Conservation (phyloP, 2,797 vertebrate species). For the Hapalemur alaotrensis region DNA sequence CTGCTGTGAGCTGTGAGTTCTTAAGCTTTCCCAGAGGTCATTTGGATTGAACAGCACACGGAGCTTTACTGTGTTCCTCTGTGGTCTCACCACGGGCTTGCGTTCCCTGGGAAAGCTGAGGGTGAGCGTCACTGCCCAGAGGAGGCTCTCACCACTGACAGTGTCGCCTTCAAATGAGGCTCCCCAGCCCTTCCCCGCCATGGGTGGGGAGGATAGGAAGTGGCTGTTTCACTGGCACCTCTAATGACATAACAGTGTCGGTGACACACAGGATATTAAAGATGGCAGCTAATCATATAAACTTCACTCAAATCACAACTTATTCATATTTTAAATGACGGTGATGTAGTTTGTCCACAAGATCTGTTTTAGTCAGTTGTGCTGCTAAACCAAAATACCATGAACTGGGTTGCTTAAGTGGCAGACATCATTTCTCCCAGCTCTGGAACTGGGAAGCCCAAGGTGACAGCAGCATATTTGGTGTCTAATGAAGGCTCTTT, state of each 20-base stretch:
- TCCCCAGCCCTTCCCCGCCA: background rate
- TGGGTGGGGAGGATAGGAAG: background rate
- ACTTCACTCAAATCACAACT: background rate
- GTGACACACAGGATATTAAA: background rate
- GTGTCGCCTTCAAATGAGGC: background rate
- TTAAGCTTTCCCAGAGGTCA: background rate
- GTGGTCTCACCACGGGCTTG: background rate
- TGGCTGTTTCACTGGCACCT: background rate
- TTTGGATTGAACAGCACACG: background rate
- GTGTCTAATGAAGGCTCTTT: background rate
- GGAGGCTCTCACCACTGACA: background rate
- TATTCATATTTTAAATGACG: slow-evolving; percentile 4
- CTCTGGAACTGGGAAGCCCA: background rate
- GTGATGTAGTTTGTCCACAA: background rate
- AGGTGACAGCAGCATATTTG: background rate
- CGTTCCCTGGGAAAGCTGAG: background rate
- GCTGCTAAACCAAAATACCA: background rate
- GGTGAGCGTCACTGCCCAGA: background rate
- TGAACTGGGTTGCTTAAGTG: background rate
- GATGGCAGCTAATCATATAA: background rate
- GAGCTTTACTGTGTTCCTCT: background rate
- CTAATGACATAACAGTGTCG: too few relatives aligned
- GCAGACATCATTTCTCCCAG: background rate
- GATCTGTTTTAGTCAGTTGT: background rate
- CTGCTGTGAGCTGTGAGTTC: background rate